Conservation (phyloP, 2,888 invertebrate species). For the Aromia moschata region DNA sequence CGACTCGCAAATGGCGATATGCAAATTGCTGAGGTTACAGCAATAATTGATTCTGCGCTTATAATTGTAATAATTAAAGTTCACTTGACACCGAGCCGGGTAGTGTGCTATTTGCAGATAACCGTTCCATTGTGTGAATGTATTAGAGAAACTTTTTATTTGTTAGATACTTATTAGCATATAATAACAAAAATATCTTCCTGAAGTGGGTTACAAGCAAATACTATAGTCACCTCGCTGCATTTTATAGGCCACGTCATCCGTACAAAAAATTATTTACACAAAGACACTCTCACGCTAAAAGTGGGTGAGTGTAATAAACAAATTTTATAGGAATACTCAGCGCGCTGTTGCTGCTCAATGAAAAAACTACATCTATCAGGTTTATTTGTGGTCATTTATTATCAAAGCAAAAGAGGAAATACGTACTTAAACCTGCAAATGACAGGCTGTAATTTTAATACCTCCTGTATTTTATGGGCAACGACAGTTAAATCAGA, state of each 20-base stretch:
- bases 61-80: constrained; percentile 22
- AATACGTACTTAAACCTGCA: too few relatives aligned
- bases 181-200: constrained; percentile 16
- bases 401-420: too few relatives aligned
- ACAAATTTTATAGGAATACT: background rate
- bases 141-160: constrained; percentile 25
- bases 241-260: background rate
- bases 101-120: constrained; percentile 20
- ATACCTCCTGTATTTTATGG: too few relatives aligned
- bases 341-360: background rate
- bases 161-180: constrained; percentile 26
- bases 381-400: too few relatives aligned
- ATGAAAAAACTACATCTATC: background rate
- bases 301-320: background rate
- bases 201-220: constrained; percentile 20
- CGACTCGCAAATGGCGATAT: constrained; percentile 5
- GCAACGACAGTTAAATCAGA: too few relatives aligned
- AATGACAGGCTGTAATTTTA: too few relatives aligned
- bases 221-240: background rate
- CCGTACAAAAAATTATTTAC: constrained; percentile 2
- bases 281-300: constrained; percentile 4
- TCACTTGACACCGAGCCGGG: constrained; percentile 10
- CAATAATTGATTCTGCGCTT: background rate
- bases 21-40: constrained; percentile 4
- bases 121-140: constrained; percentile 22